A percentile compares a stretch with the other conserved stretches of the same genome.
Conservation (phyloP, 2,113 vertebrate genomes). For the Pseudopodoces humilis region DNA sequence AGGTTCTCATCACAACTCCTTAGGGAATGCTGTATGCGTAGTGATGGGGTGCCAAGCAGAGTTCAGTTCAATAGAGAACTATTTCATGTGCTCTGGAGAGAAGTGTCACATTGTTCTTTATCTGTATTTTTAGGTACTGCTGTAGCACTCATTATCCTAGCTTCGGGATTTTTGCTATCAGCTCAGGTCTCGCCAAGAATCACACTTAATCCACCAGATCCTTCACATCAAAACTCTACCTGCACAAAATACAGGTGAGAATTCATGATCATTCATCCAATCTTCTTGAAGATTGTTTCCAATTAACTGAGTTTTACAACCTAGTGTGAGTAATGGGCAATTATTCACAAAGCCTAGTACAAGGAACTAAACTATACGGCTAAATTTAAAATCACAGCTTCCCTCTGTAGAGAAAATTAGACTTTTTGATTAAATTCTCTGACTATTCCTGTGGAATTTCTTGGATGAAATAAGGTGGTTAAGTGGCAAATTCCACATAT, state of each 20-base stretch:
- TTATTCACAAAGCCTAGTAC: background rate
- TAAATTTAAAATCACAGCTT: background rate
- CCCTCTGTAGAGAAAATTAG: background rate
- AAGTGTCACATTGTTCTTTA: constrained; percentile 29
- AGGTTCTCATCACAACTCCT: background rate
- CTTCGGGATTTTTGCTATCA: constrained; percentile 89
- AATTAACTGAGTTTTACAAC: background rate
- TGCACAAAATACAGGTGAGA: constrained; percentile 91
- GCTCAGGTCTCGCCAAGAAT: constrained; percentile 90
- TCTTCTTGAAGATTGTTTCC: background rate
- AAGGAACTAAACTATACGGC: background rate
- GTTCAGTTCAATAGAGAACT: background rate
- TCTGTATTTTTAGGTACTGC: constrained; percentile 82
- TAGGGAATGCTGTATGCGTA: background rate
- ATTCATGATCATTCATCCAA: background rate
- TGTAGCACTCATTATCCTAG: constrained; percentile 87
- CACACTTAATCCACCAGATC: constrained; percentile 83
- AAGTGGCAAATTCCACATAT: background rate
- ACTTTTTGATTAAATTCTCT: background rate
- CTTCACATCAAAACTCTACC: constrained; percentile 82
- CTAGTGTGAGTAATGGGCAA: background rate
- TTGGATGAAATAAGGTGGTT: background rate
- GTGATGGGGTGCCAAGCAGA: background rate
- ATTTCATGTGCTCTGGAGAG: background rate
- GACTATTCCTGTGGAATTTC: background rate